Evolutionary conservation across 1,140 invertebrate genomes (phyloP).

Genomic region (Oryctes rhinoceros): DNA sequence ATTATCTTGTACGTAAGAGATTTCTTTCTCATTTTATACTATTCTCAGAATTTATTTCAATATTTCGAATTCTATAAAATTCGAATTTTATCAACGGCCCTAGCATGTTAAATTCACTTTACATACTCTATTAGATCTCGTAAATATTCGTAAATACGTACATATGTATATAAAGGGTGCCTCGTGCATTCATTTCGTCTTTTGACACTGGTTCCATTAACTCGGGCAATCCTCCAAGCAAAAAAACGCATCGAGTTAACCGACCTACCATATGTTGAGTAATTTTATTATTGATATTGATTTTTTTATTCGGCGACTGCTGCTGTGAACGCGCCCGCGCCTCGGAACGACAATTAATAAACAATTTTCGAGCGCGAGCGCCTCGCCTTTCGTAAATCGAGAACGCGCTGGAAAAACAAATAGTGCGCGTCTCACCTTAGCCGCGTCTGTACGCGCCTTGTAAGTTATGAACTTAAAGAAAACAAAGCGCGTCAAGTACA

Average conservation of each 20-base stretch:
- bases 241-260: not conserved
- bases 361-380: constrained; percentile 8
- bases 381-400: not conserved
- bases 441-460: not conserved
- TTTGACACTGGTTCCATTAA: too few relatives aligned
- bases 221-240: not conserved
- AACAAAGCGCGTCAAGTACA: not conserved
- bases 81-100: too few relatives aligned
- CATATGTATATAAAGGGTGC: too few relatives aligned
- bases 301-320: not conserved
- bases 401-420: not conserved
- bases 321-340: not conserved
- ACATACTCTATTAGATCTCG: too few relatives aligned
- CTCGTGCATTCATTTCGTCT: too few relatives aligned
- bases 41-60: too few relatives aligned
- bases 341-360: not conserved
- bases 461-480: not conserved
- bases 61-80: too few relatives aligned
- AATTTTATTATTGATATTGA: constrained; percentile 16
- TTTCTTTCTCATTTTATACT: too few relatives aligned
- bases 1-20: too few relatives aligned
- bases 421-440: not conserved
- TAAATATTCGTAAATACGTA: too few relatives aligned
- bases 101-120: too few relatives aligned
- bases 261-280: constrained; percentile 8